Evolutionary conservation across 2,113 vertebrate genomes (phyloP).

Genomic region (Dunckerocampus dactyliophorus): DNA sequence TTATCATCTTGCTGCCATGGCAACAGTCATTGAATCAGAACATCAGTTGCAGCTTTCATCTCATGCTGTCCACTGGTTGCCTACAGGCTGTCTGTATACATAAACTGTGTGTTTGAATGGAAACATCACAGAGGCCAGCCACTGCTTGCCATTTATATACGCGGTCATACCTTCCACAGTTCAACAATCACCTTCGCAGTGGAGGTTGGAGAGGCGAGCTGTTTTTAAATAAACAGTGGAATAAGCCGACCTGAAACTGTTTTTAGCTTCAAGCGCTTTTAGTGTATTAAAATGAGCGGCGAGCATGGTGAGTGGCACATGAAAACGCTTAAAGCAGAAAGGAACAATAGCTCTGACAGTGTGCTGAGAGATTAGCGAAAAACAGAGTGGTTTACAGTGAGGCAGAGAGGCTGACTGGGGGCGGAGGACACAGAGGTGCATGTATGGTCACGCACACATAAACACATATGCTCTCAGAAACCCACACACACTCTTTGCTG

Average conservation of each 20-base stretch:
- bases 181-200: conserved; percentile 30
- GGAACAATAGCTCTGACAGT: conserved; percentile 63
- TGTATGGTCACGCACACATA: conserved; percentile 32
- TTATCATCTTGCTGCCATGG: conserved; percentile 62
- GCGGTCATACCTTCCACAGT: conserved; percentile 16
- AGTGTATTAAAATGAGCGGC: conserved; percentile 63
- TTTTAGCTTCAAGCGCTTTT: conserved; percentile 50
- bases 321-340: conserved; percentile 60
- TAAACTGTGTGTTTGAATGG: conserved; percentile 39
- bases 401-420: conserved; percentile 40
- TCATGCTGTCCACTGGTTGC: conserved; percentile 44
- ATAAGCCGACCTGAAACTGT: conserved; percentile 46
- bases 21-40: conserved; percentile 73
- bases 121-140: conserved; percentile 40
- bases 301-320: conserved; percentile 65
- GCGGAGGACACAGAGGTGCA: conserved; percentile 52
- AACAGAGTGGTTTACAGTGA: conserved; percentile 50
- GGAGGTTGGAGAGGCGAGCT: conserved; percentile 23
- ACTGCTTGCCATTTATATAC: conserved; percentile 33
- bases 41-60: conserved; percentile 61
- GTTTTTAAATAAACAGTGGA: conserved; percentile 40
- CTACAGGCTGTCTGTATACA: conserved; percentile 56
- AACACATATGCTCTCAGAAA: conserved; percentile 24
- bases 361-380: conserved; percentile 65
- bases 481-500: conserved; percentile 32